These are phyloP conservation scores for Takifugu ocellatus DNA, from an alignment of 2,797 vertebrate species.

Conservation along the genomic window DNA sequence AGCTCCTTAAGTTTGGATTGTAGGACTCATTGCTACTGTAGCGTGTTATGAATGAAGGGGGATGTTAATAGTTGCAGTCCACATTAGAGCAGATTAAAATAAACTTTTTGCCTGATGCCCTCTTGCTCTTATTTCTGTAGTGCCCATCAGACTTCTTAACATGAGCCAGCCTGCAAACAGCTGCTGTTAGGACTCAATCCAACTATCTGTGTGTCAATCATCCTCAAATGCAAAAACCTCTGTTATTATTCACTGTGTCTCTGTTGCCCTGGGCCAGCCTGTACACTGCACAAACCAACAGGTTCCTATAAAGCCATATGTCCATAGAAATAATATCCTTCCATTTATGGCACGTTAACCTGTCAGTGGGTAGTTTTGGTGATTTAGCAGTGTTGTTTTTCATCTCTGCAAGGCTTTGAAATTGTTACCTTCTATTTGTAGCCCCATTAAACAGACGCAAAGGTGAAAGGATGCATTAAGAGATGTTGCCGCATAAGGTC, in stretches of 20 bases:
- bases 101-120: too few relatives aligned
- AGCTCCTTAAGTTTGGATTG: too few relatives aligned
- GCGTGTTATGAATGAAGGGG: too few relatives aligned
- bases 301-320: conserved; percentile 24
- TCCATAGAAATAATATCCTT: conserved; percentile 32
- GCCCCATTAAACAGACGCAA: conserved; percentile 8
- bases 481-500: conserved; percentile 46
- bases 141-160: background rate
- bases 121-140: too few relatives aligned
- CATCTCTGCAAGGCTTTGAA: conserved; percentile 18
- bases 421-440: background rate
- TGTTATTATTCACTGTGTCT: too few relatives aligned
- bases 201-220: conserved; percentile 24
- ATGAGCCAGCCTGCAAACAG: conserved; percentile 1
- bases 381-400: conserved; percentile 9
- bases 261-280: too few relatives aligned
- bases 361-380: conserved; percentile 26
- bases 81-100: too few relatives aligned
- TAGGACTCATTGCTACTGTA: too few relatives aligned
- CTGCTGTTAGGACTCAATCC: conserved; percentile 18
- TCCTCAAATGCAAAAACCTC: conserved; percentile 22
- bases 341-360: conserved; percentile 23
- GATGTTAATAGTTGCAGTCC: too few relatives aligned
- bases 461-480: conserved; percentile 23
- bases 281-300: conserved; percentile 17